Base-by-base conservation (phyloP, 2,797 vertebrate species). In the Margarornis squamiger region DNA sequence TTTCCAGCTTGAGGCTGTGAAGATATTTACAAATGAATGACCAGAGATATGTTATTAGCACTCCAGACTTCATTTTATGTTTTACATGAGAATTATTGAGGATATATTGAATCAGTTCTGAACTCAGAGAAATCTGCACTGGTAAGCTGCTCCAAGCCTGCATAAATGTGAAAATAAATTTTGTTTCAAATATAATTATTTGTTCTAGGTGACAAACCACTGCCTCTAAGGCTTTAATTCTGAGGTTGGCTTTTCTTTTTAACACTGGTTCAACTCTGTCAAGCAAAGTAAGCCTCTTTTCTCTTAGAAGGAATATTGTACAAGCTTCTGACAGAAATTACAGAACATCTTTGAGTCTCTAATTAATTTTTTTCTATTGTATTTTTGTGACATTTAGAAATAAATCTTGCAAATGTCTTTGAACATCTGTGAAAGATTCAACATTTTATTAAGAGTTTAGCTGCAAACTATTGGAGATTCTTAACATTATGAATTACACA, bases 311-410 rank as follows among this genome's bases (percentile, higher is more conserved):
- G 48, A 86, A 81, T 46, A 78, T 36, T 68, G 41, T 68, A 32
- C 30, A 54, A 54, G 79, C 82, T 95, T n/a, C 66, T 72, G 73
- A 76, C 58, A 81, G 95, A 90, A 88, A 86, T 94, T 91, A 84
- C 65, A 58, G 82, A 90, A 66, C 38, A 61, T 88, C 62, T 91
- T 46, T 72, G 91, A 88, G 62, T 68, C 58, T 83, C 90, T 94
- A 92, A 92, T 92, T 94, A 90, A 88, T 73, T 88, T 91, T 38
- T 90, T 58, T 92, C 20, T 52, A 15, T 79, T 97, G 70, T 74
- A 92, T 80, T 92, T 91, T 78, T 86, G 72, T 36, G 23, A 78
- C 49, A 86, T 91, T 62, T 66, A 59, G 93, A 95, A 92, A 83
- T 68, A 86, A 83, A 88, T 95, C 62, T 91, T 90, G 23, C 54